Base-by-base conservation (phyloP, 1,140 invertebrate genomes). In the Solenopsis invicta region DNA sequence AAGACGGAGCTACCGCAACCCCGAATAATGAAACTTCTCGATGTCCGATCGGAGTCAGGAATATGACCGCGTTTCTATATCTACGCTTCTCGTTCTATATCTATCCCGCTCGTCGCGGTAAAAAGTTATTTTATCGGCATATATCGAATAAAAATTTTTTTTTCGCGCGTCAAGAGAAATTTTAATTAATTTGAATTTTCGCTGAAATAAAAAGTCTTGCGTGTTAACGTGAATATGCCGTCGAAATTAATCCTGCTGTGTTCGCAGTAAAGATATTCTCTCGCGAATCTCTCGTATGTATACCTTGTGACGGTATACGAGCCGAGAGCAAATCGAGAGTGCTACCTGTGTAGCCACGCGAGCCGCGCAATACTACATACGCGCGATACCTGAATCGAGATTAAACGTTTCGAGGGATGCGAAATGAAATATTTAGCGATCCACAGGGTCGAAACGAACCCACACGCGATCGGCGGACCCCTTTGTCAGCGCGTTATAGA, bases 381-480 rank as follows among this genome's bases (percentile, higher is more conserved):
- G 84, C 91, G 91, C 93, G 64, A 81, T 81, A 94, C 94, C 94
- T 94, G 94, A 94, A 92, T 90, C 92, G 88, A 94, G 93, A 94
- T 94, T 93, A 93, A 94, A 94, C 90, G 92, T 93, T 94, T 91
- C 85, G 89, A 90, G 92, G 91, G 91, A 93, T 89, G 87, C 89
- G 87, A 94, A 94, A 94, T 94, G 93, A 94, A 94, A 94, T 94
- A 94, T 94, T 94, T 94, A 94, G 93, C 92, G 91, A 94, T 92
- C 93, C 92, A 86, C 48, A 80, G 88, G 87, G 91, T 81, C 87
- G 88, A 85, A 87, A 72, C 80, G 62, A 61, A 64, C 88, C 80
- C 71, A 24, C 67, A 21, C 48, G 54, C 52, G 34, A 76, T 50
- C 54, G 76, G 10, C 10, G 48, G 50, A 75, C 64, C 84, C 85